Conservation (phyloP, 2,888 invertebrate species). For the Leucophora obtusa region DNA sequence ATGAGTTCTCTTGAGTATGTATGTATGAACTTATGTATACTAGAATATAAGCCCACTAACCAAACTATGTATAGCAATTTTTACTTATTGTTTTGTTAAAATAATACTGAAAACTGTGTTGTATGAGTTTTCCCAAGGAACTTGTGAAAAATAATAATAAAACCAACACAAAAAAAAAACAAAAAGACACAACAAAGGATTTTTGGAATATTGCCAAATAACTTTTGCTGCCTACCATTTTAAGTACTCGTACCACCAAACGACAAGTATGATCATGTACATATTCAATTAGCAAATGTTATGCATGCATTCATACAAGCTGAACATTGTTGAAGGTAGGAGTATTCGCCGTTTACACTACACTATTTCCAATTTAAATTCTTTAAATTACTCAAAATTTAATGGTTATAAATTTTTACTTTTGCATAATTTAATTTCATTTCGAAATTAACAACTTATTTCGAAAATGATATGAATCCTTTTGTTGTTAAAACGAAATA, state of each 20-base stretch:
- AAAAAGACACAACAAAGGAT: constrained; percentile 35
- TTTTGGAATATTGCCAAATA: constrained; percentile 59
- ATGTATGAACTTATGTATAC: background rate
- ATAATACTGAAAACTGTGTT: constrained; percentile 45
- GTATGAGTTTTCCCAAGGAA: constrained; percentile 46
- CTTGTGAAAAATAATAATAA: constrained; percentile 42
- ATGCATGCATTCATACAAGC: constrained; percentile 55
- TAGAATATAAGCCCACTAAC: background rate
- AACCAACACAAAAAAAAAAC: background rate
- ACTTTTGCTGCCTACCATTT: constrained; percentile 58
- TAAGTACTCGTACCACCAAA: constrained; percentile 7
- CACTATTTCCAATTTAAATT: constrained; percentile 34
- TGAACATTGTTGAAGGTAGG: constrained; percentile 49
- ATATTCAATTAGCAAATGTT: constrained; percentile 63
- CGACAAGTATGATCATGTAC: constrained; percentile 60
- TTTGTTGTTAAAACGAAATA: no score
- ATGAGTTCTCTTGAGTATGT: constrained; percentile 19
- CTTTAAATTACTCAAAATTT: background rate
- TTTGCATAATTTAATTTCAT: no score
- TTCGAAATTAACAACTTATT: no score
- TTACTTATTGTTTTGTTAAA: constrained; percentile 56
- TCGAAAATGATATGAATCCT: no score
- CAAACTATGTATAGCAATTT: constrained; percentile 30
- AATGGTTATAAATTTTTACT: background rate
- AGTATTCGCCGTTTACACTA: constrained; percentile 29